Base-by-base conservation (phyloP, 2,888 invertebrate species). In the Phlogophora meticulosa region DNA sequence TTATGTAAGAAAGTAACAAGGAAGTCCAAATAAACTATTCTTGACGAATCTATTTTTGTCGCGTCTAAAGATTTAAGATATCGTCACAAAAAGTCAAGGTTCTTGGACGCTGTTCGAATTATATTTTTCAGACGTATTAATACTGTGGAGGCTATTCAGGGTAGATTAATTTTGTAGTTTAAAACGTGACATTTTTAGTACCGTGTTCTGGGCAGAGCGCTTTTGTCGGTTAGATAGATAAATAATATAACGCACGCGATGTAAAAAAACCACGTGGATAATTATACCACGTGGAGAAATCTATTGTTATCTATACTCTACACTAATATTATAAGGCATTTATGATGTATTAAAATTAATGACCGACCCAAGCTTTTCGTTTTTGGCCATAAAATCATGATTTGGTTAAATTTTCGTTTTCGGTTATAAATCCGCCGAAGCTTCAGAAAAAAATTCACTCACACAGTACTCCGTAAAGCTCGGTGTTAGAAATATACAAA, bases 1-100 rank as follows among this genome's bases (percentile, higher is more conserved):
- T n/a, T n/a, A n/a, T 32, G 1, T 36, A 28, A n/a, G 7, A 36
- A 36, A 36, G 24, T 34, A 11, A 28, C 36, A 46, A 67, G 15
- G 24, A 34, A 52, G 38, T 69, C 22, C 28, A 52, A 63, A 64
- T 17, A 5, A 48, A 70, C 46, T 56, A 70, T 63, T 59, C 17
- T 42, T 17, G 49, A 11, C 40, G 20, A 32, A 4, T 48, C 64
- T 75, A 75, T 75, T 69, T 73, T 24, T 22, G 38, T 40, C 10
- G 1, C 13, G 28, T 52, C 61, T 40, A n/a, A 17, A 43, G 17
- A 56, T 40, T 75, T 24, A 10, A 59, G 46, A 52, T 17, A 46
- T 15, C 13, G 52, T 49, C 55, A n/a, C 48, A 60, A 24, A 58
- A 55, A 45, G 22, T 76, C 65, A 76, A 61, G 63, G 76, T 49